These are phyloP conservation scores for Sclerodermus sp. DNA, from an alignment of 2,888 invertebrate genomes.

Conservation along the genomic window DNA sequence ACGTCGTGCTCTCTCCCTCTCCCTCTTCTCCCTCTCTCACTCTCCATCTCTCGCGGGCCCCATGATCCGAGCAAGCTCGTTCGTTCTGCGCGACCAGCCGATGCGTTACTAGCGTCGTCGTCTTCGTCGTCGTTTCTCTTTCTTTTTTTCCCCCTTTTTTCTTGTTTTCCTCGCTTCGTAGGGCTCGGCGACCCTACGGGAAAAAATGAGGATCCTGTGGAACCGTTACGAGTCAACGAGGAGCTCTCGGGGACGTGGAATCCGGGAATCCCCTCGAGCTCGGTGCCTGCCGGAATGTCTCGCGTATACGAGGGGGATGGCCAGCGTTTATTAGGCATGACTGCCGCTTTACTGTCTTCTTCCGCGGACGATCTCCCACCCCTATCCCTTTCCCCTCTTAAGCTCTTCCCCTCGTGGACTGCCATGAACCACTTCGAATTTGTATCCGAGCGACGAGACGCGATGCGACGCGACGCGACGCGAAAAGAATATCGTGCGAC, in stretches of 20 bases:
- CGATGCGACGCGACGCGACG: background rate
- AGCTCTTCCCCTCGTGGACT: too few relatives aligned
- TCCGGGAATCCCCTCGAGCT: constrained; percentile 23
- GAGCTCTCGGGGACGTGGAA: constrained; percentile 11
- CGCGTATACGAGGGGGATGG: constrained; percentile 22
- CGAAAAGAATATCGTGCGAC: background rate
- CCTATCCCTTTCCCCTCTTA: too few relatives aligned
- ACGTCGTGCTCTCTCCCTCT: too few relatives aligned
- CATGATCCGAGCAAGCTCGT: too few relatives aligned
- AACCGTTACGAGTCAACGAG: constrained; percentile 17
- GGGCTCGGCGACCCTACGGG: too few relatives aligned
- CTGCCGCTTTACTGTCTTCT: background rate
- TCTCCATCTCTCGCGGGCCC: too few relatives aligned
- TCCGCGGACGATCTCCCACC: too few relatives aligned
- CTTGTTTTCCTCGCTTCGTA: constrained; percentile 6
- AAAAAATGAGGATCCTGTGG: constrained; percentile 4
- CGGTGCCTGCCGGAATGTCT: constrained; percentile 12
- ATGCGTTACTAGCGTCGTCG: too few relatives aligned
- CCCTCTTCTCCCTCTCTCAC: background rate
- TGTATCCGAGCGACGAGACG: background rate
- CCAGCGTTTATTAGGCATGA: constrained; percentile 32
- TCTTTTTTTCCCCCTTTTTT: constrained; percentile 2
- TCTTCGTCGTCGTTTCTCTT: background rate
- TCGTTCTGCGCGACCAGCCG: too few relatives aligned
- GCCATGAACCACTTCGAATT: background rate